phyloP scores from a whole-genome alignment of 2,113 vertebrate species.

The Empidonax alnorum region DNA sequence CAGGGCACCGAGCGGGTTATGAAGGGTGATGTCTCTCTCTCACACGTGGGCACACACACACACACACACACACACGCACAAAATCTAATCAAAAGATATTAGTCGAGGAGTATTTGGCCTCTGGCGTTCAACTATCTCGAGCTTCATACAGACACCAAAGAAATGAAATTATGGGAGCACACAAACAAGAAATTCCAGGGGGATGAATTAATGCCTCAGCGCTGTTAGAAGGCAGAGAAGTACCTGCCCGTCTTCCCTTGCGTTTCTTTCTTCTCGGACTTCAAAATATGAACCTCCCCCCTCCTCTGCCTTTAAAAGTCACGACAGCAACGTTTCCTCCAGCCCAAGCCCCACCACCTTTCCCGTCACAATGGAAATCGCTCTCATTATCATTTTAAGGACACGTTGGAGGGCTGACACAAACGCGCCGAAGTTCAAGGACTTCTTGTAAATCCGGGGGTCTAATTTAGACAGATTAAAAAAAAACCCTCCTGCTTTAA shows the following conservation, averaged over 20 bases:
- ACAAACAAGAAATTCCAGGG: constrained; percentile 64
- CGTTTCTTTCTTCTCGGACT: background rate
- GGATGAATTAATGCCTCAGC: constrained; percentile 46
- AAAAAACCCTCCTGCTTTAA: background rate
- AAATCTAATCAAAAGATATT: constrained; percentile 64
- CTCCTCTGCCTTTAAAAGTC: background rate
- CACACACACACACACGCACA: background rate
- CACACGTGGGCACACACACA: background rate
- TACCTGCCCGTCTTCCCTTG: background rate
- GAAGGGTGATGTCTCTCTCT: constrained; percentile 31
- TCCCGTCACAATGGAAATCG: background rate
- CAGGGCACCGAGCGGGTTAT: background rate
- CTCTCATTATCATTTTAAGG: background rate
- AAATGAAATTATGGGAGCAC: constrained; percentile 54
- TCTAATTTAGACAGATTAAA: background rate
- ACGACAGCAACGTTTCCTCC: background rate
- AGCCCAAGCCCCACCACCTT: background rate
- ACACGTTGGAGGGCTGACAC: background rate
- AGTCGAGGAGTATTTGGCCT: constrained; percentile 46
- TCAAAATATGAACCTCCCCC: background rate
- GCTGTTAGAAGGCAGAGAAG: background rate
- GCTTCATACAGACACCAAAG: constrained; percentile 59
- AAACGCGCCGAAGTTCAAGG: background rate
- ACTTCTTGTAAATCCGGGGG: background rate
- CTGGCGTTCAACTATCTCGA: constrained; percentile 34